Evolutionary conservation across 2,113 vertebrate genomes (phyloP).

Genomic region (Taxidea taxus): DNA sequence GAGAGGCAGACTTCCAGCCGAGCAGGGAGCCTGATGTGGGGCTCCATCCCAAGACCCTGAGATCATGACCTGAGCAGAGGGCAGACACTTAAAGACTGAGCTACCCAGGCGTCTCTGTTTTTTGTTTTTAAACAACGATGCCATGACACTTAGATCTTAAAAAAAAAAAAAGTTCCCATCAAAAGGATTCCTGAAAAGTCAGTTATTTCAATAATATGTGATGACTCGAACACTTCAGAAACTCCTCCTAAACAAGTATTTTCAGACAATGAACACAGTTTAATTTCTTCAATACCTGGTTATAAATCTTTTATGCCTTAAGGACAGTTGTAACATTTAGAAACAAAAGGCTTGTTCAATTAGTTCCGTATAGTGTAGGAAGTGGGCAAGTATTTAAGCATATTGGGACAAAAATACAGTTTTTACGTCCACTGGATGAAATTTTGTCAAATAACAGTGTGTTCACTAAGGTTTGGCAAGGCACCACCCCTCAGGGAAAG

Average conservation of each 20-base stretch:
- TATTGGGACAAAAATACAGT: not conserved
- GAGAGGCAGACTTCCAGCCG: not conserved
- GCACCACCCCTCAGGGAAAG: not conserved
- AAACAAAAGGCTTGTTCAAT: conserved; percentile 8
- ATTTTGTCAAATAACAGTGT: not conserved
- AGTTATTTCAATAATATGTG: not conserved
- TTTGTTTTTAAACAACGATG: conserved; percentile 44
- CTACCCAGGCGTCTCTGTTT: not conserved
- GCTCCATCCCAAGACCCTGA: no score
- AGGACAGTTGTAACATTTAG: conserved; percentile 21
- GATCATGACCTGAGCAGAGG: no score
- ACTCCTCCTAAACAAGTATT: not conserved
- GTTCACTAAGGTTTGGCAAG: not conserved
- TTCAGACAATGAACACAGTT: conserved; percentile 26
- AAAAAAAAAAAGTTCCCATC: not conserved
- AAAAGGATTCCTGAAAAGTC: conserved; percentile 1
- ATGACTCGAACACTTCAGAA: conserved; percentile 9
- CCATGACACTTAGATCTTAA: not conserved
- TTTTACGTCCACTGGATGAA: not conserved
- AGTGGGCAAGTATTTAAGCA: not conserved
- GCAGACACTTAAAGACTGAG: no score
- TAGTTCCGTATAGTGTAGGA: not conserved
- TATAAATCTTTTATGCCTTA: conserved; percentile 41
- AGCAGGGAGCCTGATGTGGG: not conserved
- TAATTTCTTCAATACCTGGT: conserved; percentile 16